Base-by-base conservation (phyloP, 2,797 vertebrate species). In the Picus viridis region DNA sequence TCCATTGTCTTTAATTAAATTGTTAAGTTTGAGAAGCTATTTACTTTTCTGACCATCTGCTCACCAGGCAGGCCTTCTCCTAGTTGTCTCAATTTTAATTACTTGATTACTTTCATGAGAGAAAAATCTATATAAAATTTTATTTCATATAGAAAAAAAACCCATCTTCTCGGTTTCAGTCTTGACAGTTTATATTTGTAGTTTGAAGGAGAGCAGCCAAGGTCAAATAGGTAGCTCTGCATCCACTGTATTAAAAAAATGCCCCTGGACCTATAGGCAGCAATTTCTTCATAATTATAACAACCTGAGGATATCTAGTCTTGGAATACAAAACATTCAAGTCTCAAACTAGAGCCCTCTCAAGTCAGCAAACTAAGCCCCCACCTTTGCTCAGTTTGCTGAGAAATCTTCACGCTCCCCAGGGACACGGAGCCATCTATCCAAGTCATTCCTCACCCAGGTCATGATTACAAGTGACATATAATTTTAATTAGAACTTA, bases 1-100 rank as follows among this genome's bases (percentile, higher is more conserved):
- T 65, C 81, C 83, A 59, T 73, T 92, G 73, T 86, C 77, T 92
- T 90, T 95, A 92, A 95, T 96, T 95, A 95, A 92, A 95, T 92
- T 74, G 51, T 13, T 57, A 90, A 34, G 24, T 92, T 95, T 67
- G 43, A 86, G 39, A 92, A 72, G 24, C 49, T 71, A 86, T 29
- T 43, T 64, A 11, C 64, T 91, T 88, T 86, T 82, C 19, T 51
- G 24, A 78, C 7, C 26, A 70, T 53, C 41, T 26, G 54, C 57
- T 71, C 59, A 89, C 43, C 17, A 61, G 54, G 41, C 53, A 95
- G 32, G 64, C 49, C 58, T 88, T 84, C 86, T 82, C 58, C 68
- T 59, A 90, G 65, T 79, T 9, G 26, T 82, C 54, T 59, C 64
- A 81, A 84, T 96, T 96, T 88, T 95, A 95, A 94, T 92, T 92